Conservation (phyloP, 92 coral and sea anemone genomes). For the Actinernus sp. region DNA sequence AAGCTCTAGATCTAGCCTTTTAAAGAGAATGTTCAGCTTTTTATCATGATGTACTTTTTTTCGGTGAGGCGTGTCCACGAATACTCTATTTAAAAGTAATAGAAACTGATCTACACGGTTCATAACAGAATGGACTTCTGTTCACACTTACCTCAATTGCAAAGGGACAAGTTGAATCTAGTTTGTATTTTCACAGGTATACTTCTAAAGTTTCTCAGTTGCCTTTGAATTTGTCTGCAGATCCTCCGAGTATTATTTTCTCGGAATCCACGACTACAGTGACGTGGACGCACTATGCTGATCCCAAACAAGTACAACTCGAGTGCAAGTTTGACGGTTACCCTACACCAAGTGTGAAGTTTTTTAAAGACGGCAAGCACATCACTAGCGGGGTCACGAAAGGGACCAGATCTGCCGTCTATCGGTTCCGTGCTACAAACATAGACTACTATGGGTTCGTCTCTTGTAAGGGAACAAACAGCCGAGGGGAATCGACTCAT, state of each 20-base stretch:
- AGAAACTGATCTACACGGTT: no score
- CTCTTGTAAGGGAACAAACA: conserved; percentile 60
- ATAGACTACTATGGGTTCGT: conserved; percentile 71
- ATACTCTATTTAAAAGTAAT: no score
- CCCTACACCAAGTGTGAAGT: conserved; percentile 60
- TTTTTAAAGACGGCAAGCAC: conserved; percentile 44
- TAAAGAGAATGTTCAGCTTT: no score
- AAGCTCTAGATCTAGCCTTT: no score
- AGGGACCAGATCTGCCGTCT: conserved; percentile 30
- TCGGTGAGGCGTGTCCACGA: no score
- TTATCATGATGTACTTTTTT: no score
- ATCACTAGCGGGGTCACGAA: conserved; percentile 33
- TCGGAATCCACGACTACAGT: conserved; percentile 24
- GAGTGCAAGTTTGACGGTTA: conserved; percentile 68
- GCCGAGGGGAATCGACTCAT: conserved; percentile 36
- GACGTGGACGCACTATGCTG: conserved; percentile 14
- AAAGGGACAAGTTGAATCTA: no score
- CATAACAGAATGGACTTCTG: no score
- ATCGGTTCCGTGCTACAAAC: conserved; percentile 36
- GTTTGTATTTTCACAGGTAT: no score
- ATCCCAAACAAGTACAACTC: conserved; percentile 25
- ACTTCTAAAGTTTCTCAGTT: no score
- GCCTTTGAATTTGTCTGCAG: no score
- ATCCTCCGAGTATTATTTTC: conserved; percentile 32
- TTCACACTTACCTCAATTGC: no score